Evolutionary conservation across 2,797 vertebrate genomes (phyloP).

Genomic region (Crenichthys baileyi): DNA sequence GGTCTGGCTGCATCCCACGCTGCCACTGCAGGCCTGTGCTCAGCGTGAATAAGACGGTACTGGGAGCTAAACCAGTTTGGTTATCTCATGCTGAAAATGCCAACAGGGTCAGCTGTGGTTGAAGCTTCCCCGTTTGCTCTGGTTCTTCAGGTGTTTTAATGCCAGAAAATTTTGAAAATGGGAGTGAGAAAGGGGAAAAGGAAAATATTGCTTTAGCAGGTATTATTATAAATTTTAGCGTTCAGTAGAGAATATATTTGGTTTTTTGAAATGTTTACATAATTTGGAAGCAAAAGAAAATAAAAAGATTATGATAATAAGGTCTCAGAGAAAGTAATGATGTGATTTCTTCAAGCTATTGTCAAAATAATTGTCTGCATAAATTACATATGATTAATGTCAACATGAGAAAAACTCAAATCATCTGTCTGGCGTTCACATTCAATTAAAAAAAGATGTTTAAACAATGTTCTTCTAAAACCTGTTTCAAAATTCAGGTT

Average conservation of each 20-base stretch:
- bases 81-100: conserved; percentile 64
- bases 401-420: conserved; percentile 5
- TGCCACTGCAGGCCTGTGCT: conserved; percentile 39
- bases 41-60: conserved; percentile 36
- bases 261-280: conserved; percentile 12
- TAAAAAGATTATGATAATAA: conserved; percentile 1
- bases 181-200: conserved; percentile 30
- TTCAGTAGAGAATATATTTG: conserved; percentile 17
- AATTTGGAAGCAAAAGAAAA: conserved; percentile 14
- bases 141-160: neutral
- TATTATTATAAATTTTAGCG: conserved; percentile 10
- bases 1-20: conserved; percentile 62
- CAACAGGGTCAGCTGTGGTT: conserved; percentile 49
- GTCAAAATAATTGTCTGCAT: conserved; percentile 1
- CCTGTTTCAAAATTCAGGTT: neutral
- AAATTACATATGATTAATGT: neutral
- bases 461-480: no score
- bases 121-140: conserved; percentile 19
- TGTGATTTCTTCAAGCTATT: neutral
- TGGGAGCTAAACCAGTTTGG: conserved; percentile 42
- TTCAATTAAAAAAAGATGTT: conserved; percentile 2
- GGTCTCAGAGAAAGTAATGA: conserved; percentile 14
- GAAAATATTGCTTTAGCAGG: conserved; percentile 16
- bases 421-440: neutral
- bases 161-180: conserved; percentile 10